Conservation (phyloP, 2,888 invertebrate species). For the Lycaena phlaeas region DNA sequence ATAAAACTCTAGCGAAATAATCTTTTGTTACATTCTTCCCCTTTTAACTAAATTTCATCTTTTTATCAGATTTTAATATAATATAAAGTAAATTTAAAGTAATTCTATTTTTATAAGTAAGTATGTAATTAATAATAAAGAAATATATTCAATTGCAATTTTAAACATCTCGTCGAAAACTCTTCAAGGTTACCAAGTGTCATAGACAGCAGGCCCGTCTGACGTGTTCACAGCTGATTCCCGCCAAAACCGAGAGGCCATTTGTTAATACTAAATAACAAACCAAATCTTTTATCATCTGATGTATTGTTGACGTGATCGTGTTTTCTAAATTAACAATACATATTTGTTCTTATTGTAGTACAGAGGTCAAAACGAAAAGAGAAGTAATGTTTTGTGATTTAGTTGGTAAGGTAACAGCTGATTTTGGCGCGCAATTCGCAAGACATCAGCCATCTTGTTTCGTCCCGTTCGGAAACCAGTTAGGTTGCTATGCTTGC, state of each 20-base stretch:
- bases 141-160: background rate
- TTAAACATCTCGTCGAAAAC: background rate
- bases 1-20: too few relatives aligned
- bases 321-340: slow-evolving; percentile 17
- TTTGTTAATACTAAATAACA: slow-evolving; percentile 10
- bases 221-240: slow-evolving; percentile 31
- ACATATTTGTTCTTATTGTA: slow-evolving; percentile 9
- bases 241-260: slow-evolving; percentile 27
- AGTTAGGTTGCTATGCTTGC: slow-evolving; percentile 16
- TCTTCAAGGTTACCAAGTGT: slow-evolving; percentile 8
- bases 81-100: too few relatives aligned
- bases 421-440: slow-evolving; percentile 26
- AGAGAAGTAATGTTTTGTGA: background rate
- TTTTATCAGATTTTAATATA: too few relatives aligned
- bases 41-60: too few relatives aligned
- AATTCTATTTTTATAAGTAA: too few relatives aligned
- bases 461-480: slow-evolving; percentile 22
- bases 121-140: too few relatives aligned
- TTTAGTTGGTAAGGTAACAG: slow-evolving; percentile 20
- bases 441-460: slow-evolving; percentile 24
- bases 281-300: slow-evolving; percentile 8
- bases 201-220: slow-evolving; percentile 14
- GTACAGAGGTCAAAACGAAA: background rate
- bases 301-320: slow-evolving; percentile 16
- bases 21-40: too few relatives aligned